phyloP scores from a whole-genome alignment of 2,797 vertebrate genomes.

The Amazona ochrocephala region DNA sequence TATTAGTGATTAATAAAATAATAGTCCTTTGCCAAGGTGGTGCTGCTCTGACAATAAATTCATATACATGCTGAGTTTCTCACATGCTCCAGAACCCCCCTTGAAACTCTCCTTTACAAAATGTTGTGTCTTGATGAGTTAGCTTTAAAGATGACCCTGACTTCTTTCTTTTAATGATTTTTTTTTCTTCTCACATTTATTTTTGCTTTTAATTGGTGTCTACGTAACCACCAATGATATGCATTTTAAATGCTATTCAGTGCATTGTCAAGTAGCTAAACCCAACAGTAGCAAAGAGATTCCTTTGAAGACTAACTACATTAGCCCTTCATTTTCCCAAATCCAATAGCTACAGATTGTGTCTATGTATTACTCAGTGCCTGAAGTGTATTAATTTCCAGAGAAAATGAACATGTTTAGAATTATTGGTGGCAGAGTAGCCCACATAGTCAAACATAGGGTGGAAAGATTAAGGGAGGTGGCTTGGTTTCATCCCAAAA shows the following conservation, averaged over 20 bases:
- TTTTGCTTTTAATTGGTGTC: not conserved
- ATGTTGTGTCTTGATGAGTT: not conserved
- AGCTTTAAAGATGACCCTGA: not conserved
- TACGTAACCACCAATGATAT: not conserved
- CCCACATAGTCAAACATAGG: not conserved
- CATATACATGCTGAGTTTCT: not conserved
- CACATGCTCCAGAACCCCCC: not conserved
- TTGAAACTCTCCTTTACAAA: not conserved
- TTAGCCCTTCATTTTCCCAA: not conserved
- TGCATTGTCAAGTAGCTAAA: not conserved
- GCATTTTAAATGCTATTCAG: not conserved
- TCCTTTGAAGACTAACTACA: not conserved
- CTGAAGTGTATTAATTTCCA: not conserved
- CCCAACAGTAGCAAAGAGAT: not conserved
- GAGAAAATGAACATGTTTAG: not conserved
- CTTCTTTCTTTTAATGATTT: not conserved
- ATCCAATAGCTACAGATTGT: not conserved
- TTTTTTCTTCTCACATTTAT: not conserved
- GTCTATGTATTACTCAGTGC: not conserved
- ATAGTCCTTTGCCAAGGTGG: not conserved
- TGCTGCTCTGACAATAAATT: not conserved
- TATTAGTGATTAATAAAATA: not conserved
- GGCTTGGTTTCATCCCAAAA: not conserved
- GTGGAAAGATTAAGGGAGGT: not conserved
- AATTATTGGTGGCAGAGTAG: not conserved